Evolutionary conservation across 1,140 invertebrate species (phyloP), one percentile per base, ranked within the genome.

Genomic region (Euschistus heros): DNA sequence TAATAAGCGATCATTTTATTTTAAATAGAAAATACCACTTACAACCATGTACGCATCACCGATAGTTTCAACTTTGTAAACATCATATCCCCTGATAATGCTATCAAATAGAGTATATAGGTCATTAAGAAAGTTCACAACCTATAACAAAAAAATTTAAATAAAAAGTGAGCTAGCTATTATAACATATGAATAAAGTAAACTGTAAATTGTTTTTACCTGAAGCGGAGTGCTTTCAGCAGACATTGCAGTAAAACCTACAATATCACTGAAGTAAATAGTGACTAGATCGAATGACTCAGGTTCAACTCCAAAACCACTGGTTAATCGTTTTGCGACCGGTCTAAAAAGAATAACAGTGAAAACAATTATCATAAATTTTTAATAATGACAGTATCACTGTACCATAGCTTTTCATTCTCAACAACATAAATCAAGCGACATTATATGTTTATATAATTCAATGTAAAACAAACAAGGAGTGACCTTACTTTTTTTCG

Each of bases 231-330:
- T 91, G 73, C 93, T 96, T 75, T 93, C 89, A 0, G 94, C 91
- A 8, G 93, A 96, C 85, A 98, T 91, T 55, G 87, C 85, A 46
- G 96, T 98, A 79, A 98, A 98, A 69, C 95, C 95, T 63, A 98
- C 95, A 76, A 98, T 98, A 76, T 98, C 96, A 73, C 93, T 97
- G 79, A 98, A 98, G 78, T 97, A 98, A 70, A 98, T 97, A 27
- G 95, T 97, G 42, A 85, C 93, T 69, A 86, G 83, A 77, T 96
- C 91, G 77, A 92, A 98, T 0, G 88, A 89, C 78, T 98, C 95
- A 6, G 95, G 94, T 76, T 93, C 89, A 2, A 98, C 92, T 4
- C 88, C 86, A 71, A 89, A 86, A 26, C 93, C 93, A 69, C 84
- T 85, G 50, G 92, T 95, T 66, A 98, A 79, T 72, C 84, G 85